These are phyloP conservation scores for Holotrichia oblita DNA, from an alignment of 1,140 invertebrate genomes.

Conservation along the genomic window DNA sequence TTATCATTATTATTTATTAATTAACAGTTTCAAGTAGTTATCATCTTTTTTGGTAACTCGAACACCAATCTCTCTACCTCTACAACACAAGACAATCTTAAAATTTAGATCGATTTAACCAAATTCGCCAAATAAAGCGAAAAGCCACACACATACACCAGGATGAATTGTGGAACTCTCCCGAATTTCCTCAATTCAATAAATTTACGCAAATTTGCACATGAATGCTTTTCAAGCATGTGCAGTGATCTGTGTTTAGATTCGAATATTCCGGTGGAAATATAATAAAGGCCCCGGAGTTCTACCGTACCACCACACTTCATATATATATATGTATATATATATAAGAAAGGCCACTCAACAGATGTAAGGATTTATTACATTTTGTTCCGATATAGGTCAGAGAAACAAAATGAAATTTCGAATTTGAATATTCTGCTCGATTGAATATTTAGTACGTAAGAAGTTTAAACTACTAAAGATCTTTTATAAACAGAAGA, in stretches of 20 bases:
- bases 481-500: too few species aligned
- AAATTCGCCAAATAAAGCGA: constrained; percentile 1
- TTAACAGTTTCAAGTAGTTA: too few species aligned
- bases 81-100: background rate
- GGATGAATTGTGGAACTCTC: background rate
- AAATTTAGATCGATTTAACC: background rate
- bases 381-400: background rate
- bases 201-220: background rate
- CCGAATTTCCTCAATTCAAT: background rate
- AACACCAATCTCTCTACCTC: too few species aligned
- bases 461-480: background rate
- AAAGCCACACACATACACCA: background rate
- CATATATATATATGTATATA: background rate
- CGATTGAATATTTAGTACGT: background rate
- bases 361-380: background rate
- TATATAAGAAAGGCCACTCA: background rate
- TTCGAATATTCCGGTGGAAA: background rate
- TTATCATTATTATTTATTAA: too few species aligned
- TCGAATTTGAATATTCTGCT: background rate
- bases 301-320: background rate
- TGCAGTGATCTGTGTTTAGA: background rate
- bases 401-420: background rate
- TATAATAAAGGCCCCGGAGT: background rate
- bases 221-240: background rate
- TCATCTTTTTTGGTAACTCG: too few species aligned